phyloP scores from a whole-genome alignment of 2,888 invertebrate species.

The Tryphoninae sp. region DNA sequence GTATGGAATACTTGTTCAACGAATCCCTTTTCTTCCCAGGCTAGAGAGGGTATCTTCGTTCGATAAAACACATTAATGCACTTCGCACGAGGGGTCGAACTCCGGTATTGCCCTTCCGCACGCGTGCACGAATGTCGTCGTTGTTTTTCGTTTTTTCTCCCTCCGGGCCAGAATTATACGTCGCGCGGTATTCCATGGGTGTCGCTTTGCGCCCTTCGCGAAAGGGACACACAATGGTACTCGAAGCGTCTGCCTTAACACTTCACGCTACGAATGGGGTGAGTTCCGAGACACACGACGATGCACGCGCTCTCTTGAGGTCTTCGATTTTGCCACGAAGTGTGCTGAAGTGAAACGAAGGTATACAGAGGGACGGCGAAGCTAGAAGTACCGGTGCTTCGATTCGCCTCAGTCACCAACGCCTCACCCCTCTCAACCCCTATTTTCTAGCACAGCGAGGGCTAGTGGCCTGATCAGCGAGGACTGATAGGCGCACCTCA shows the following conservation, averaged over 20 bases:
- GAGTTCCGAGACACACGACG: slow-evolving; percentile 24
- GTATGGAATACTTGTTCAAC: slow-evolving; percentile 6
- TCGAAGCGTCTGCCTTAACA: slow-evolving; percentile 58
- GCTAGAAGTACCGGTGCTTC: slow-evolving; percentile 40
- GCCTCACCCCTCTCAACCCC: slow-evolving; percentile 13
- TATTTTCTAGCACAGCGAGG: slow-evolving; percentile 1
- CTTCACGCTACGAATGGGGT: slow-evolving; percentile 33
- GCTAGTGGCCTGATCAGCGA: slow-evolving; percentile 70
- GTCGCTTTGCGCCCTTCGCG: slow-evolving; percentile 46
- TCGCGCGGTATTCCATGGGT: slow-evolving; percentile 34
- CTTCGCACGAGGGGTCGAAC: slow-evolving; percentile 18
- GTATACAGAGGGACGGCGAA: slow-evolving; percentile 27
- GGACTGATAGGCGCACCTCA: slow-evolving; percentile 75
- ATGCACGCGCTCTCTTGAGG: slow-evolving; percentile 21
- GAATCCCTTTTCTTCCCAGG: slow-evolving; percentile 21
- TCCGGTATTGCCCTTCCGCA: slow-evolving; percentile 64
- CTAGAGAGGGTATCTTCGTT: neutral
- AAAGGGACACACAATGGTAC: slow-evolving; percentile 48
- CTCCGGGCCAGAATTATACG: neutral
- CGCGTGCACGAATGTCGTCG: slow-evolving; percentile 60
- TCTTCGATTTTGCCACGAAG: slow-evolving; percentile 31
- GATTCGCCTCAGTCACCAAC: slow-evolving; percentile 20
- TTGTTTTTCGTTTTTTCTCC: slow-evolving; percentile 16
- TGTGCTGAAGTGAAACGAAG: slow-evolving; percentile 27
- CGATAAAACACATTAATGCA: slow-evolving; percentile 23